Evolutionary conservation across 2,888 invertebrate species (phyloP).

Genomic region (Drosophila recens): DNA sequence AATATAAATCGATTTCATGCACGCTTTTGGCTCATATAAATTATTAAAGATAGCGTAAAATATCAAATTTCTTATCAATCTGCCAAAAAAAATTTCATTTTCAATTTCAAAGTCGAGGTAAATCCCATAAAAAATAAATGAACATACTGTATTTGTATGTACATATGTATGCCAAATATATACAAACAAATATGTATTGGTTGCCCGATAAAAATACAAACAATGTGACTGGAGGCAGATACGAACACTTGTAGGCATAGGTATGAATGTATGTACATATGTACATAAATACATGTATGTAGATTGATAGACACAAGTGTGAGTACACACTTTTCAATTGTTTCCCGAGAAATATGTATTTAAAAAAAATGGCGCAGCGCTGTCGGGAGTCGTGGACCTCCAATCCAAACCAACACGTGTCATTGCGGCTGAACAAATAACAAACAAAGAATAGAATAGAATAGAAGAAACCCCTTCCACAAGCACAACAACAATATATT

Average conservation of each 20-base stretch:
- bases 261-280: background rate
- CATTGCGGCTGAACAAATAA: conserved; percentile 54
- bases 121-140: conserved; percentile 21
- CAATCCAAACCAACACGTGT: conserved; percentile 58
- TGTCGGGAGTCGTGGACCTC: conserved; percentile 27
- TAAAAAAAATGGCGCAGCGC: conserved; percentile 9
- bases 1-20: conserved; percentile 8
- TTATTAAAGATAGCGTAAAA: conserved; percentile 23
- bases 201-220: conserved; percentile 21
- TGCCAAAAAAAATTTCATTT: conserved; percentile 47
- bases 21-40: conserved; percentile 48
- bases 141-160: background rate
- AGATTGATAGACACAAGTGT: conserved; percentile 7
- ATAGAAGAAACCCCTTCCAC: conserved; percentile 5
- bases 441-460: conserved; percentile 18
- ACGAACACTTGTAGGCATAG: background rate
- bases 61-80: conserved; percentile 46
- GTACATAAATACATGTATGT: background rate
- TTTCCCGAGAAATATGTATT: conserved; percentile 12
- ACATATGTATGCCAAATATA: background rate
- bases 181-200: background rate
- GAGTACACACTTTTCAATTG: conserved; percentile 12
- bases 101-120: conserved; percentile 70
- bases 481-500: conserved; percentile 4
- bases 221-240: background rate